A percentile compares a stretch with the other conserved stretches of the same genome.
Evolutionary conservation across 2,113 vertebrate species (phyloP).

Genomic region (Puffinus mauretanicus): DNA sequence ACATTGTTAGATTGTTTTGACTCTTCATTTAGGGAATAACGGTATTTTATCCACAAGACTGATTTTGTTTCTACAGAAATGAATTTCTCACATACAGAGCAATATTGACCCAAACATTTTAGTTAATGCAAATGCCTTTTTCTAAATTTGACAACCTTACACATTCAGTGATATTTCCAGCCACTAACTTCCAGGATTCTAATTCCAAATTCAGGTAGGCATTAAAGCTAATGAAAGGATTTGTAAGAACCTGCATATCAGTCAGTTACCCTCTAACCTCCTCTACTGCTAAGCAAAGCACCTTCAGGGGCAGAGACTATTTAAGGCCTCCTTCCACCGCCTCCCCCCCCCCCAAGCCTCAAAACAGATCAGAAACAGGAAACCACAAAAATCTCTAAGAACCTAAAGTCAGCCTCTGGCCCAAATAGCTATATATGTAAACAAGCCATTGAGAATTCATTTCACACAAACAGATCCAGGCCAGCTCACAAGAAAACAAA

Average conservation of each 20-base stretch:
- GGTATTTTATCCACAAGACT: neutral
- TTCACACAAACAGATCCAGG: neutral
- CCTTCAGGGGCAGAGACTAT: neutral
- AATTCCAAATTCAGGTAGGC: neutral
- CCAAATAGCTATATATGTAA: slow-evolving; percentile 1
- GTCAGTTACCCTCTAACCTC: neutral
- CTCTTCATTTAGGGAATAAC: neutral
- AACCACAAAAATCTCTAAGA: slow-evolving; percentile 49
- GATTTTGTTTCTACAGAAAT: neutral
- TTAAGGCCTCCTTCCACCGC: neutral
- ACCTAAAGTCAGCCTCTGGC: neutral
- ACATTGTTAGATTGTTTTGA: neutral
- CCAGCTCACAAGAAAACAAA: neutral
- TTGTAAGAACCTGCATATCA: neutral
- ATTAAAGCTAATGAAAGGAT: neutral
- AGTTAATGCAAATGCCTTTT: neutral
- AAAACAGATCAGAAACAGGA: slow-evolving; percentile 51
- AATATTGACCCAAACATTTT: neutral
- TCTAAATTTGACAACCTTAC: neutral
- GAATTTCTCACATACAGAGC: neutral
- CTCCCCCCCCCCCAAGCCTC: neutral
- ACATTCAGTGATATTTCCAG: neutral
- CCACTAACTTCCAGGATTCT: neutral
- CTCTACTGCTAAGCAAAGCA: neutral
- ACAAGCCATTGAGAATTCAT: slow-evolving; percentile 14